Evolutionary conservation across 1,140 invertebrate species (phyloP).

Genomic region (Bicyclus anynana): DNA sequence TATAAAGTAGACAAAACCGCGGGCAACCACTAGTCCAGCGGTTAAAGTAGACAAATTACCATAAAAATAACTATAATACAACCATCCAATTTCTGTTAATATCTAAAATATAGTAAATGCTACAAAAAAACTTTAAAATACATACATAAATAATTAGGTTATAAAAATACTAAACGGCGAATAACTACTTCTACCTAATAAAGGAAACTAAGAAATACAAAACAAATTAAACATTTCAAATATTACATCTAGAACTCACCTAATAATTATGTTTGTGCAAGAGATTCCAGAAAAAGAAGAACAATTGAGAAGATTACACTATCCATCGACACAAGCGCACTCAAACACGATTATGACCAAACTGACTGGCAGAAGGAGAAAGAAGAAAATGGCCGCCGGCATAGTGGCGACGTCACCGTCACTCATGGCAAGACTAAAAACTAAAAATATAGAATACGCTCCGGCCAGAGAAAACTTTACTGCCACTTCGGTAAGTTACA

Average conservation of each 20-base stretch:
- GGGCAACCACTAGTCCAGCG: too few relatives aligned
- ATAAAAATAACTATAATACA: too few relatives aligned
- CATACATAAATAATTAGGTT: background rate
- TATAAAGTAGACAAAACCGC: too few relatives aligned
- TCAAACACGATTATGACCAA: slow-evolving; percentile 36
- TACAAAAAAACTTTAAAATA: too few relatives aligned
- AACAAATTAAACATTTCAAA: background rate
- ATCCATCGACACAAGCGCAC: slow-evolving; percentile 41
- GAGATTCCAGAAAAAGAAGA: slow-evolving; percentile 59
- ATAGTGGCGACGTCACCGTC: slow-evolving; percentile 35
- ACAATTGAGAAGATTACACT: slow-evolving; percentile 51
- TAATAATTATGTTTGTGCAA: slow-evolving; percentile 34
- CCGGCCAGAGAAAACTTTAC: slow-evolving; percentile 32
- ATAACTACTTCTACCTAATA: background rate
- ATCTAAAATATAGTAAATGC: too few relatives aligned
- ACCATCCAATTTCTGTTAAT: too few relatives aligned
- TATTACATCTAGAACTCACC: slow-evolving; percentile 42
- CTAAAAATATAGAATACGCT: slow-evolving; percentile 45
- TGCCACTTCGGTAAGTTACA: background rate
- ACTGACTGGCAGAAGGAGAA: slow-evolving; percentile 67
- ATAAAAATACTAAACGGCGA: too few relatives aligned
- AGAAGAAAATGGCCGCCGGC: slow-evolving; percentile 70
- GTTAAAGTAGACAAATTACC: too few relatives aligned
- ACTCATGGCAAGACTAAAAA: slow-evolving; percentile 39
- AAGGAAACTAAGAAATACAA: background rate